phyloP scores from a whole-genome alignment of 2,888 invertebrate species.

The Conomelus anceps region DNA sequence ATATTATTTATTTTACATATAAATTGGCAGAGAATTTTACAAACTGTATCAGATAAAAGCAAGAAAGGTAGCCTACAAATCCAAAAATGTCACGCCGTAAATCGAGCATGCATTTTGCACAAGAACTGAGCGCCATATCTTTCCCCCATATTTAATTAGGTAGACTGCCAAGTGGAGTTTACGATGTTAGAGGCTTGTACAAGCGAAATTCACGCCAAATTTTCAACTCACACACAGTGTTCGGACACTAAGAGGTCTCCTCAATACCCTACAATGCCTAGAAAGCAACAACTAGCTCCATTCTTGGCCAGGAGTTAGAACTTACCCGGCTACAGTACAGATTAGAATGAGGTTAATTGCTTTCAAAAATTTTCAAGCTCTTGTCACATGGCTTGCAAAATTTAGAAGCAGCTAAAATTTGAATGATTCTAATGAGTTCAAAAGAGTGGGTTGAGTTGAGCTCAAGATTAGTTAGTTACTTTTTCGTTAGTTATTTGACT shows the following conservation, averaged over 20 bases:
- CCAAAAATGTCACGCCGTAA: not conserved
- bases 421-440: not conserved
- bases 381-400: not conserved
- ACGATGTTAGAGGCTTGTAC: not conserved
- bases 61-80: not conserved
- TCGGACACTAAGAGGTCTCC: not conserved
- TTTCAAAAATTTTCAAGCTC: not conserved
- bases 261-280: not conserved
- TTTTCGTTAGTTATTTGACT: no score
- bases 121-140: not conserved
- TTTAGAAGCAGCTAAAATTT: not conserved
- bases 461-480: no score
- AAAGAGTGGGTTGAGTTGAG: no score
- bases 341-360: not conserved
- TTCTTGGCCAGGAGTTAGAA: not conserved
- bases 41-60: not conserved
- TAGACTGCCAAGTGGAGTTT: not conserved
- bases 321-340: not conserved
- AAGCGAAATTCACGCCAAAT: not conserved
- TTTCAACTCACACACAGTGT: not conserved
- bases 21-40: no score
- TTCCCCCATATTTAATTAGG: not conserved
- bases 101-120: not conserved
- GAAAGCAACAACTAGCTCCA: not conserved
- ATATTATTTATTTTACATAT: no score